These are phyloP conservation scores for Pseudopodoces humilis DNA, from an alignment of 2,113 vertebrate species.

Conservation along the genomic window DNA sequence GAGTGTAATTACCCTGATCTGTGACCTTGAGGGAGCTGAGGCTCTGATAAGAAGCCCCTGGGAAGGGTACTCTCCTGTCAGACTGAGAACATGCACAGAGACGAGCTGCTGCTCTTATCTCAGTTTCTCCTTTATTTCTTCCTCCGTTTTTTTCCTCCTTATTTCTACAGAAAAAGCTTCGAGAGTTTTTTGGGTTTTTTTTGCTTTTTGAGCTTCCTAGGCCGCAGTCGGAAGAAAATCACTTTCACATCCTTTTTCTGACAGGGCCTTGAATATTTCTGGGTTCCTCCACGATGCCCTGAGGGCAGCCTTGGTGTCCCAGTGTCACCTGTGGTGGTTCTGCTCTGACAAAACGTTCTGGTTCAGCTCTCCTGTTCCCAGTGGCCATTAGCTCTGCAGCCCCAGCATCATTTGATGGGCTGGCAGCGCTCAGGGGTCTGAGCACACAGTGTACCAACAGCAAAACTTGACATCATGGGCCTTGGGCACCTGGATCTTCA, in stretches of 20 bases:
- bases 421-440: not conserved
- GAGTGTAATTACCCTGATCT: conserved; percentile 53
- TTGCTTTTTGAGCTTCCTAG: not conserved
- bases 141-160: fast-evolving
- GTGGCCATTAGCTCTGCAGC: not conserved
- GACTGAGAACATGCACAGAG: not conserved
- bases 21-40: conserved; percentile 44
- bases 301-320: not conserved
- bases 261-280: not conserved
- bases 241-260: not conserved
- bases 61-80: conserved; percentile 23
- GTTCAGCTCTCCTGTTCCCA: not conserved
- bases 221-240: not conserved
- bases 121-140: not conserved
- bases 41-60: conserved; percentile 24
- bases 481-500: not conserved
- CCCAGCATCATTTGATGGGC: not conserved
- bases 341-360: not conserved
- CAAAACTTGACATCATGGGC: not conserved
- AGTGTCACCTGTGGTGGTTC: not conserved
- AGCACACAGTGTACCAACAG: not conserved
- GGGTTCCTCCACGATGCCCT: not conserved
- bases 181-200: not conserved
- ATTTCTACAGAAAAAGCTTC: not conserved
- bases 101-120: conserved; percentile 14